Conservation (phyloP, 2,797 vertebrate species). For the Telmatherina bonti region DNA sequence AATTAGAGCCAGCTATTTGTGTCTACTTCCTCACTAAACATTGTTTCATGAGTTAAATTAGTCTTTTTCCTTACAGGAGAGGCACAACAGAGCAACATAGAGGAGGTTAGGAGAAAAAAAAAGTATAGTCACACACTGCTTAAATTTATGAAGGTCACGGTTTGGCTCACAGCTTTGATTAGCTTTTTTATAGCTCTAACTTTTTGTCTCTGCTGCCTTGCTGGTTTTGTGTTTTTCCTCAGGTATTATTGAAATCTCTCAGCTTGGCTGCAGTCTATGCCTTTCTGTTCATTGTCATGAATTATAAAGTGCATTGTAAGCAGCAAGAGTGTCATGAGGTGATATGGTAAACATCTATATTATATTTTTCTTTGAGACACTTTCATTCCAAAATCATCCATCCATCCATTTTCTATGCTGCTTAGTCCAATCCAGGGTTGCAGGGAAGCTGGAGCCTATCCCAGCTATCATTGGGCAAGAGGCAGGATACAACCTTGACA, state of each 20-base stretch:
- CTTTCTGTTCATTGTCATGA: slow-evolving; percentile 62
- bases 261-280: background rate
- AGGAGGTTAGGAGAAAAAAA: background rate
- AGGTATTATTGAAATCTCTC: slow-evolving; percentile 28
- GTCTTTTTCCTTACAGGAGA: slow-evolving; percentile 24
- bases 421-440: too few relatives aligned
- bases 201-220: slow-evolving; percentile 6
- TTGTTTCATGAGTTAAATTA: slow-evolving; percentile 58
- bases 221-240: slow-evolving; percentile 5
- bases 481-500: too few relatives aligned
- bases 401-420: too few relatives aligned
- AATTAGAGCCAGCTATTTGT: slow-evolving; percentile 57
- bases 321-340: slow-evolving; percentile 50
- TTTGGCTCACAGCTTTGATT: slow-evolving; percentile 30
- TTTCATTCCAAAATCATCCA: background rate
- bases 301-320: slow-evolving; percentile 64
- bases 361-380: slow-evolving; percentile 11
- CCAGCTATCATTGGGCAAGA: too few relatives aligned
- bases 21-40: slow-evolving; percentile 61
- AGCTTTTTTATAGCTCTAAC: slow-evolving; percentile 16
- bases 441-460: too few relatives aligned
- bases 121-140: background rate
- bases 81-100: slow-evolving; percentile 12
- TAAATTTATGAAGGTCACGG: slow-evolving; percentile 10
- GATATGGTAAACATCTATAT: slow-evolving; percentile 34